Evolutionary conservation across 2,888 invertebrate species (phyloP).

Genomic region (Cephus pygmeus): DNA sequence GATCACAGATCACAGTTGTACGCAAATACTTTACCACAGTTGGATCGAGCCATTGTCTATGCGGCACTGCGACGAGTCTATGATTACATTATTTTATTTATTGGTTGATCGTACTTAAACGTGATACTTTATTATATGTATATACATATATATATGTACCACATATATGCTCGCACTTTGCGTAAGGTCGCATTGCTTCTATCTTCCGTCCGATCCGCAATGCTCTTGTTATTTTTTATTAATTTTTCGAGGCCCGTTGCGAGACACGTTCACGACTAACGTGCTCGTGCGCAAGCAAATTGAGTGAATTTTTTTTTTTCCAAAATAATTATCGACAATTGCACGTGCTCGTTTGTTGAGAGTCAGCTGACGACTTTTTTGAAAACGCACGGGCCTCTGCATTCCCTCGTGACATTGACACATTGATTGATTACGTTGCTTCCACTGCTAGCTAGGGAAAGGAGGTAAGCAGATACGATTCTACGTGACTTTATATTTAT

Average conservation of each 20-base stretch:
- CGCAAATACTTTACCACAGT: slow-evolving; percentile 50
- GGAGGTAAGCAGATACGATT: slow-evolving; percentile 57
- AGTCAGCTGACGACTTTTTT: background rate
- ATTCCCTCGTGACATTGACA: slow-evolving; percentile 37
- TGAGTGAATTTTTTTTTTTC: background rate
- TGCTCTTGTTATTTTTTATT: background rate
- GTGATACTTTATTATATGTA: background rate
- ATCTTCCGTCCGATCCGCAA: background rate
- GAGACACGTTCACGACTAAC: background rate
- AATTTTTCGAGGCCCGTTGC: background rate
- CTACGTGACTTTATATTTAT: slow-evolving; percentile 38
- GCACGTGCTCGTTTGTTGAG: background rate
- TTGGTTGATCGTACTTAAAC: background rate
- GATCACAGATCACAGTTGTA: background rate
- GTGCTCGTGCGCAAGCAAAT: background rate
- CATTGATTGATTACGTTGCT: slow-evolving; percentile 60
- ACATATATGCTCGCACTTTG: background rate
- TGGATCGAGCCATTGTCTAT: slow-evolving; percentile 65
- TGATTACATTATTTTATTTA: background rate
- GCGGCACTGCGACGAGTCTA: slow-evolving; percentile 43
- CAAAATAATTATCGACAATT: background rate
- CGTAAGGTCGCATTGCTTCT: background rate
- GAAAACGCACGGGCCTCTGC: slow-evolving; percentile 30
- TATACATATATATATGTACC: no score
- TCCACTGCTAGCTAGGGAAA: slow-evolving; percentile 63